Evolutionary conservation across 1,140 invertebrate species (phyloP).

Genomic region (Archivesica marissinica): DNA sequence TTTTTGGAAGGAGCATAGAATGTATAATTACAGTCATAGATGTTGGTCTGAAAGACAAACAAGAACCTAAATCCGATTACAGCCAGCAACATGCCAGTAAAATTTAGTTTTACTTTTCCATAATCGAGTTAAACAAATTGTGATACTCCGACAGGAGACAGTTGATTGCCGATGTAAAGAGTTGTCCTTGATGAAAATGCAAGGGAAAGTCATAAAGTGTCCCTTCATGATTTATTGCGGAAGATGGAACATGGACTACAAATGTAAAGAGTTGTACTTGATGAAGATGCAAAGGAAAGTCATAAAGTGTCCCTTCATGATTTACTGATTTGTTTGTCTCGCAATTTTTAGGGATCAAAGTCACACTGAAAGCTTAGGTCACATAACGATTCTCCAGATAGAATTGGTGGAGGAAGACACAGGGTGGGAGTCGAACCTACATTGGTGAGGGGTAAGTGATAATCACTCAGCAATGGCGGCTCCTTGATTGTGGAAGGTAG

Average conservation of each 20-base stretch:
- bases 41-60: constrained; percentile 31
- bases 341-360: no score
- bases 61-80: constrained; percentile 35
- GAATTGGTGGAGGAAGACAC: no score
- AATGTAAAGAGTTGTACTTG: background rate
- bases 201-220: constrained; percentile 11
- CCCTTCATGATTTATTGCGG: background rate
- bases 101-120: constrained; percentile 45
- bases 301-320: constrained; percentile 24
- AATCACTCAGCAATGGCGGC: no score
- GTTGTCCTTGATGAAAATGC: background rate
- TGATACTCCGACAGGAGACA: constrained; percentile 18
- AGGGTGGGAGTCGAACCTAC: no score
- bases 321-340: no score
- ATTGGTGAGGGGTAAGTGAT: no score
- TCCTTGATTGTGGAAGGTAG: no score
- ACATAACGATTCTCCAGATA: no score
- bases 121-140: constrained; percentile 50
- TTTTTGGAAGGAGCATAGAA: constrained; percentile 43
- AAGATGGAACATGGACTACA: no score
- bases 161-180: background rate
- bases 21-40: constrained; percentile 17
- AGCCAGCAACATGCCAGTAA: constrained; percentile 21
- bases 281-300: background rate
- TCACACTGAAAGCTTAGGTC: no score